Percentiles rank a stretch among this genome's conserved stretches.
phyloP scores from a whole-genome alignment of 2,888 invertebrate genomes.

The Callinectes sapidus region DNA sequence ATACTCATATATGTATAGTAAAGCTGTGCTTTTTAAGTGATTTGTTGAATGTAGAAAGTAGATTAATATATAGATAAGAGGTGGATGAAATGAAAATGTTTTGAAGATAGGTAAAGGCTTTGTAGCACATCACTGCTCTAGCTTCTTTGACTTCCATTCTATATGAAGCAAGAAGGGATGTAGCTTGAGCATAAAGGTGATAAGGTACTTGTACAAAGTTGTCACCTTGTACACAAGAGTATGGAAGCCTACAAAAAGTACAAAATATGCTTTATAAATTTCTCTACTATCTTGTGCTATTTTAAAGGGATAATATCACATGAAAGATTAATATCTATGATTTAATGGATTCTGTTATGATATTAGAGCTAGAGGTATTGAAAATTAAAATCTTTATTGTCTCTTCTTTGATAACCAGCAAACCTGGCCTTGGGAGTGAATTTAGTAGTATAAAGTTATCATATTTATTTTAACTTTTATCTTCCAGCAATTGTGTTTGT shows the following conservation, averaged over 20 bases:
- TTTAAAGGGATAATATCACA: not conserved
- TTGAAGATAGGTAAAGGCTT: too few species aligned
- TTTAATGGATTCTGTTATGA: not conserved
- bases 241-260: too few species aligned
- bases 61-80: too few species aligned
- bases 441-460: not conserved
- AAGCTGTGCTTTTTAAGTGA: too few species aligned
- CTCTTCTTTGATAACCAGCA: not conserved
- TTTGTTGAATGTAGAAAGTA: too few species aligned
- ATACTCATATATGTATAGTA: too few species aligned
- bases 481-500: conserved; percentile 92
- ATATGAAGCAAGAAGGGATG: not conserved
- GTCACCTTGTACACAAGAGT: too few species aligned
- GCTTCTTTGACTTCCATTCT: not conserved
- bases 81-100: too few species aligned
- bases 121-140: too few species aligned
- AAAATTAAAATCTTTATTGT: not conserved
- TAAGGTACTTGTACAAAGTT: not conserved
- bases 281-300: not conserved
- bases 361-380: not conserved
- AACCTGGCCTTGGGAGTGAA: too few species aligned
- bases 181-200: not conserved
- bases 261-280: too few species aligned
- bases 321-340: too few species aligned
- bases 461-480: not conserved